phyloP scores from a whole-genome alignment of 2,888 invertebrate species.

The Ornithoptera alexandrae region DNA sequence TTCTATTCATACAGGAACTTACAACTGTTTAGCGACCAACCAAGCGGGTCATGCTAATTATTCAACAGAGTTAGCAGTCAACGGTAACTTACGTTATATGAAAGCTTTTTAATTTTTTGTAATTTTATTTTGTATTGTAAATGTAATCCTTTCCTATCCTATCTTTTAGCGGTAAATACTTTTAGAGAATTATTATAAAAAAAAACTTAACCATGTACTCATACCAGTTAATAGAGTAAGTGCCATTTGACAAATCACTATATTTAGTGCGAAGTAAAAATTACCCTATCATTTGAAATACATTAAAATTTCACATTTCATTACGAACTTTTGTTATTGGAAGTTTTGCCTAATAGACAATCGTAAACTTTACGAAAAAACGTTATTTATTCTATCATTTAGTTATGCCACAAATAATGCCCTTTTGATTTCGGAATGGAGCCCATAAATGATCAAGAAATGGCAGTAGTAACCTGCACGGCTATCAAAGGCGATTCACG shows the following conservation, averaged over 20 bases:
- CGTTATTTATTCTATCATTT: constrained; percentile 37
- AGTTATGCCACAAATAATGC: constrained; percentile 86
- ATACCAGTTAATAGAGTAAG: background rate
- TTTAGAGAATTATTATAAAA: too few relatives aligned
- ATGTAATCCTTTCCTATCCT: constrained; percentile 15
- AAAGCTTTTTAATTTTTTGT: background rate
- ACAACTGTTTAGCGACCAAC: constrained; percentile 83
- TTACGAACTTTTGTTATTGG: background rate
- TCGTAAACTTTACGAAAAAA: constrained; percentile 6
- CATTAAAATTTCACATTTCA: background rate
- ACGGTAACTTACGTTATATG: constrained; percentile 74
- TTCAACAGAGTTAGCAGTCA: constrained; percentile 82
- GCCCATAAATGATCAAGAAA: constrained; percentile 83
- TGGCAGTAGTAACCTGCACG: constrained; percentile 84
- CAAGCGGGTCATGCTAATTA: constrained; percentile 81
- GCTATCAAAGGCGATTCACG: constrained; percentile 89
- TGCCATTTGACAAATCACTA: too few relatives aligned
- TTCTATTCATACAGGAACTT: constrained; percentile 83
- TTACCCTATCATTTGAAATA: background rate
- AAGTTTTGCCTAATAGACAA: background rate
- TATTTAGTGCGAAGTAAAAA: too few relatives aligned
- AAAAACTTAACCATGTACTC: background rate
- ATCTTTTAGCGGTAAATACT: background rate
- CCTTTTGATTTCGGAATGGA: constrained; percentile 85
- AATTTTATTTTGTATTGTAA: background rate